These are phyloP conservation scores for Pyrrhia umbra DNA, from an alignment of 2,888 invertebrate genomes.

Conservation along the genomic window DNA sequence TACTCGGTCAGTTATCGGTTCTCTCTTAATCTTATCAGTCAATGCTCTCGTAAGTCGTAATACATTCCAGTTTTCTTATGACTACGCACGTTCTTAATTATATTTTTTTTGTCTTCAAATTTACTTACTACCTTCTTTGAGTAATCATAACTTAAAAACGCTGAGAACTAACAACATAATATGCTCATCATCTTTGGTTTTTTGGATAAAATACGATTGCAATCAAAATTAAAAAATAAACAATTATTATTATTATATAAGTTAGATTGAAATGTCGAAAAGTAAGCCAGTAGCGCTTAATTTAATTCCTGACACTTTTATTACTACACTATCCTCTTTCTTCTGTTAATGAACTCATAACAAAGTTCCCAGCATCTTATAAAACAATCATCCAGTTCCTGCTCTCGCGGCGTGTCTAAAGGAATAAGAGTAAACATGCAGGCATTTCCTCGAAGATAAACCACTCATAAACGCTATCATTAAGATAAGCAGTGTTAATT, in stretches of 20 bases:
- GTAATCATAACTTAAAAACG: not conserved
- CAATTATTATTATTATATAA: too few relatives aligned
- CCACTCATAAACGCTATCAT: slow-evolving; percentile 72
- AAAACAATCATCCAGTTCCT: slow-evolving; percentile 57
- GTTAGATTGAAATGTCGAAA: too few relatives aligned
- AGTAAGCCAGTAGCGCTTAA: not conserved
- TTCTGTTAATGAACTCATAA: slow-evolving; percentile 25
- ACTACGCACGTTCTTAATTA: not conserved
- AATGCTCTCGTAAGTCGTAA: slow-evolving; percentile 53
- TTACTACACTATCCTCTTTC: not conserved
- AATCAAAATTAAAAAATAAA: too few relatives aligned
- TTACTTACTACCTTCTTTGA: not conserved
- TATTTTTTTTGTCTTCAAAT: not conserved
- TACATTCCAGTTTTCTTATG: slow-evolving; percentile 36
- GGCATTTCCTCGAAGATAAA: slow-evolving; percentile 80
- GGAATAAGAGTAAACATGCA: slow-evolving; percentile 77
- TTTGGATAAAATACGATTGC: not conserved
- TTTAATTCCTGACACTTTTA: not conserved
- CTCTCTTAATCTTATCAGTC: slow-evolving; percentile 57
- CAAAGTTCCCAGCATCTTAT: slow-evolving; percentile 49
- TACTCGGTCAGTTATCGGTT: slow-evolving; percentile 47
- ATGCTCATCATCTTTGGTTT: not conserved
- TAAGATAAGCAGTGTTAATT: slow-evolving; percentile 83
- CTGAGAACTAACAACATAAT: not conserved
- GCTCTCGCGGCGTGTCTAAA: slow-evolving; percentile 65